Base-by-base conservation (phyloP, 2,888 invertebrate genomes). In the Chirona hameri region DNA sequence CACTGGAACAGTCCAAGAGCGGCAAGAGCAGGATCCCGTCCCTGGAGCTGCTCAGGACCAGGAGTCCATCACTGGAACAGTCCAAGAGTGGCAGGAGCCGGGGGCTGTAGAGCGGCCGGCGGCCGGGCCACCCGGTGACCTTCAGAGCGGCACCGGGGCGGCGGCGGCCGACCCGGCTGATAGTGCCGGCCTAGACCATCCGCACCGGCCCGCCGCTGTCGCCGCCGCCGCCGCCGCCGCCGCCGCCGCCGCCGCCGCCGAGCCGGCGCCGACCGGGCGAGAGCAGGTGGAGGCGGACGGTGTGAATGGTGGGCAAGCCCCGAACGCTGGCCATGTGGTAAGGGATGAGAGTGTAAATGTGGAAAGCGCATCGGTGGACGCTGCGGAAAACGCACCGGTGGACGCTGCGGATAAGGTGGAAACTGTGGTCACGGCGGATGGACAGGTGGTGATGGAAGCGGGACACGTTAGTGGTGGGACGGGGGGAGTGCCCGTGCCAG, bases 121-220 rank as follows among this genome's bases (percentile, higher is more conserved):
- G 39, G 39, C 39, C 39, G 52, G 29, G 39, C 39, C 55, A 27
- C 12, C 80, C 29, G 52, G 81, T 81, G 81, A 60, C 81, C 55
- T 81, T 57, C 52, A 81, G 81, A 57, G 57, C 81, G 81, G 57
- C 31, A 4, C 31, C 31, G 81, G 57, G 18, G 57, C 31, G 39
- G 55, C 81, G 29, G 52, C 52, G 81, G 29, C 27, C 46, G 24
- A 24, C n/a, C 55, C 52, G 31, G 57, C 31, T 24, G 81, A 27
- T 31, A n/a, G 39, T 27, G 18, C 31, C 80, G 80, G 80, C 55
- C 80, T 9, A 18, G 80, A 27, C 31, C 27, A 48, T 31, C 55
- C 46, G 18, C 48, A 27, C 14, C 31, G 55, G 39, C 27, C 31
- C 24, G 60, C 21, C 57, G 15, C n/a, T 15, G 80, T 5, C 80